Evolutionary conservation across 2,888 invertebrate genomes (phyloP).

Genomic region (Drosophila nigricruria): DNA sequence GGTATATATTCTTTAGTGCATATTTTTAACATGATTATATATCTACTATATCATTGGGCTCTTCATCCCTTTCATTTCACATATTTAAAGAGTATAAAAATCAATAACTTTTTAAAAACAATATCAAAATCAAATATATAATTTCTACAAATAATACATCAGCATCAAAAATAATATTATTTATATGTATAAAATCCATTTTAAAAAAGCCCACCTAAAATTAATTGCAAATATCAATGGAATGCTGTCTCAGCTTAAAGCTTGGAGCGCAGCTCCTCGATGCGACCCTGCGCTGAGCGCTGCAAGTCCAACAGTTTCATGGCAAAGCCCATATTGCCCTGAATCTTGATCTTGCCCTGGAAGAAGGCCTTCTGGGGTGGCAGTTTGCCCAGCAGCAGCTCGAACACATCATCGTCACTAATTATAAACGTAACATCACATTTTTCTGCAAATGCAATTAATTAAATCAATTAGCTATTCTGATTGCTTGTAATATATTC

Average conservation of each 20-base stretch:
- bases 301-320: constrained; percentile 96
- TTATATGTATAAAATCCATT: constrained; percentile 9
- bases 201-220: constrained; percentile 28
- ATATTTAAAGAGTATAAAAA: not conserved
- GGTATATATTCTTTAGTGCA: not conserved
- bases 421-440: constrained; percentile 96
- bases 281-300: constrained; percentile 90
- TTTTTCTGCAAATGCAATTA: constrained; percentile 87
- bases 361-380: constrained; percentile 98
- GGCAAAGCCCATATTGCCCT: constrained; percentile 98
- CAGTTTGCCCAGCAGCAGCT: constrained; percentile 95
- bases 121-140: constrained; percentile 22
- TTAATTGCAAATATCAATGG: constrained; percentile 12
- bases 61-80: not conserved
- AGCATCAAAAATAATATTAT: not conserved
- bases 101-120: not conserved
- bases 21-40: not conserved
- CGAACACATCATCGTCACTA: constrained; percentile 94
- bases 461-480: not conserved
- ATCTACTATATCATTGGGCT: not conserved
- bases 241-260: constrained; percentile 86
- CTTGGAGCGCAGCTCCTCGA: constrained; percentile 91
- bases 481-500: fast-evolving
- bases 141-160: constrained; percentile 35
- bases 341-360: constrained; percentile 98